phyloP scores from a whole-genome alignment of 1,140 invertebrate genomes.

The Lanistes nyassanus region DNA sequence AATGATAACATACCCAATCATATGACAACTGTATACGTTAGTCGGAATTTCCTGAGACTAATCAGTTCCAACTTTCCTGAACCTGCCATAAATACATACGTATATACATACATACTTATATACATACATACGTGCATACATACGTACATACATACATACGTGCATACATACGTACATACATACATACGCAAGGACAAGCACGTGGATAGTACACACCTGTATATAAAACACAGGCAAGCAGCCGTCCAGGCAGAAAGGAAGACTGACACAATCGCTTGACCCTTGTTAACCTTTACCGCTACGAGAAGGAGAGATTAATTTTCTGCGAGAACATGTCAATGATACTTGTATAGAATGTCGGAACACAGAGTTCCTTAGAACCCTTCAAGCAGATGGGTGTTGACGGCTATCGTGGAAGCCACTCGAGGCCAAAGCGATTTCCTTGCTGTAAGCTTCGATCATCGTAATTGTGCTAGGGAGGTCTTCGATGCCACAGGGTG shows the following conservation, averaged over 20 bases:
- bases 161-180: slow-evolving; percentile 16
- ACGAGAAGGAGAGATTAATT: background rate
- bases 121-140: slow-evolving; percentile 17
- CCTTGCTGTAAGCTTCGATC: too few species aligned
- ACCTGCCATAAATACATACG: background rate
- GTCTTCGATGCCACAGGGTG: too few species aligned
- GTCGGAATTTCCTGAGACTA: background rate
- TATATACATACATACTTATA: background rate
- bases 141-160: slow-evolving; percentile 18
- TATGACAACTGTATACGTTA: too few species aligned
- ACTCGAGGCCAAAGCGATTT: too few species aligned
- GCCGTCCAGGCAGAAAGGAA: background rate
- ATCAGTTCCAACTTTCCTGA: background rate
- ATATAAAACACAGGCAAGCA: background rate
- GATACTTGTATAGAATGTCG: background rate
- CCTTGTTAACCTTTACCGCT: background rate
- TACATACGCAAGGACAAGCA: background rate
- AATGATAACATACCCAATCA: background rate
- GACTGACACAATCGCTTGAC: background rate
- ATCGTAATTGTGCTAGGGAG: too few species aligned
- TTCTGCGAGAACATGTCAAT: background rate
- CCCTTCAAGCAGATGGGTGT: background rate
- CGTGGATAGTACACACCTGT: background rate
- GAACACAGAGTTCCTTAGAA: too few species aligned
- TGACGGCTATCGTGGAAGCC: too few species aligned